phyloP scores from a whole-genome alignment of 1,140 invertebrate genomes.

The Leptinotarsa lineolata region DNA sequence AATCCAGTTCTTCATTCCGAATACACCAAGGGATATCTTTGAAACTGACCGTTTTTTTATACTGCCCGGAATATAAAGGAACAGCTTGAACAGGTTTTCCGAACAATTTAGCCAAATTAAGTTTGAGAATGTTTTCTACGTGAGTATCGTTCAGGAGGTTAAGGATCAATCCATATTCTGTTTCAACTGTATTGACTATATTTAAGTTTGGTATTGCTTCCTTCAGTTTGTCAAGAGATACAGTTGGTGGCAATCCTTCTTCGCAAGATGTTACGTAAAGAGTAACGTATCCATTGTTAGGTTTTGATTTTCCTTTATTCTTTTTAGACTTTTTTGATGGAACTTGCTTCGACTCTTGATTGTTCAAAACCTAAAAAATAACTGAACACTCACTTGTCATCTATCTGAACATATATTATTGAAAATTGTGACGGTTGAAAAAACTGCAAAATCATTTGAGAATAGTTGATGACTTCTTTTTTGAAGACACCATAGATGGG shows the following conservation, averaged over 20 bases:
- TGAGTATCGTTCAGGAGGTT: conserved; percentile 14
- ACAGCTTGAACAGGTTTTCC: conserved; percentile 26
- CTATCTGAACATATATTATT: too few relatives aligned
- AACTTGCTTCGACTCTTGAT: background rate
- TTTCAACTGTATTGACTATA: conserved; percentile 18
- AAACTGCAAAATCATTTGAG: too few relatives aligned
- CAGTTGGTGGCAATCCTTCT: conserved; percentile 2
- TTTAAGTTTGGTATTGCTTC: conserved; percentile 22
- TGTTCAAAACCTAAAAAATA: background rate
- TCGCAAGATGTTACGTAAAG: conserved; percentile 27
- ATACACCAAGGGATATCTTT: conserved; percentile 42
- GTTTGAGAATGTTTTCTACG: conserved; percentile 21
- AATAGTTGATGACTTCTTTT: too few relatives aligned
- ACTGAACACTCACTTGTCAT: background rate
- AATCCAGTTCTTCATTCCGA: conserved; percentile 32
- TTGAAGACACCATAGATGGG: too few relatives aligned
- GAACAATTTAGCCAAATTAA: conserved; percentile 21
- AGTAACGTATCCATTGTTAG: background rate
- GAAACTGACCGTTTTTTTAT: conserved; percentile 30
- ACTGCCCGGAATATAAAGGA: conserved; percentile 22
- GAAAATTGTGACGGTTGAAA: too few relatives aligned
- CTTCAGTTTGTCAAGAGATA: conserved; percentile 12
- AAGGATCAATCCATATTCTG: conserved; percentile 19
- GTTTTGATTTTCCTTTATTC: conserved; percentile 10
- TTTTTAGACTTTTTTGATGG: background rate